Evolutionary conservation across 2,113 vertebrate genomes (phyloP).

Genomic region (Trinectes maculatus): DNA sequence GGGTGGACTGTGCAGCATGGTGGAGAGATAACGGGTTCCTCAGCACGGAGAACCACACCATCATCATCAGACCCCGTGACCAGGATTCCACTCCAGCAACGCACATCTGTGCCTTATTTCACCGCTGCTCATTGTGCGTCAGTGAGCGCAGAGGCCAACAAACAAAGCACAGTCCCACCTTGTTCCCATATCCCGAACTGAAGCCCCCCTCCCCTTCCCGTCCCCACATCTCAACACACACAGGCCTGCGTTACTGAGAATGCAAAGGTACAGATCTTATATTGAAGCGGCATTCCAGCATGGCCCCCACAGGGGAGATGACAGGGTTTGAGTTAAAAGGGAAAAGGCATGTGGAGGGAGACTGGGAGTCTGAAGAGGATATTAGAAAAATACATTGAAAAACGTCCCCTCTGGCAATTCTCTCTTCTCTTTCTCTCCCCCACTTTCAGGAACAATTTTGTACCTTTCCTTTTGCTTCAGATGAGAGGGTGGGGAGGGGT

Average conservation of each 20-base stretch:
- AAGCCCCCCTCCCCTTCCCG: background rate
- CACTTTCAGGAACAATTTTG: conserved; percentile 77
- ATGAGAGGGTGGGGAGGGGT: conserved; percentile 51
- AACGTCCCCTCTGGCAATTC: conserved; percentile 73
- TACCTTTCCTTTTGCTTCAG: conserved; percentile 76
- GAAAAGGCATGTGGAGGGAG: conserved; percentile 73
- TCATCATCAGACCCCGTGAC: conserved; percentile 69
- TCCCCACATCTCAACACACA: conserved; percentile 63
- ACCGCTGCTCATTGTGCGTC: conserved; percentile 77
- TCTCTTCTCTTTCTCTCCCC: conserved; percentile 68
- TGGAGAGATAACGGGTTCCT: conserved; percentile 73
- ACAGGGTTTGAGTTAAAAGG: conserved; percentile 82
- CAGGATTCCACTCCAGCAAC: conserved; percentile 70
- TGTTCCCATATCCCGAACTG: conserved; percentile 71
- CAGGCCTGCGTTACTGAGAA: conserved; percentile 66
- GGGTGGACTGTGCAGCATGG: conserved; percentile 69
- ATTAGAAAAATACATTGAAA: conserved; percentile 84
- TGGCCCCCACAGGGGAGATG: conserved; percentile 77
- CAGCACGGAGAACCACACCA: conserved; percentile 31
- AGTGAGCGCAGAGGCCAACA: conserved; percentile 80
- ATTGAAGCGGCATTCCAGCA: conserved; percentile 77
- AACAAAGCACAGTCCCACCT: conserved; percentile 78
- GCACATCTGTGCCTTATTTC: conserved; percentile 85
- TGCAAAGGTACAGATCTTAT: conserved; percentile 77
- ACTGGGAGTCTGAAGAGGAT: conserved; percentile 84